Conservation (phyloP, 2,797 vertebrate species). For the Columba guinea region DNA sequence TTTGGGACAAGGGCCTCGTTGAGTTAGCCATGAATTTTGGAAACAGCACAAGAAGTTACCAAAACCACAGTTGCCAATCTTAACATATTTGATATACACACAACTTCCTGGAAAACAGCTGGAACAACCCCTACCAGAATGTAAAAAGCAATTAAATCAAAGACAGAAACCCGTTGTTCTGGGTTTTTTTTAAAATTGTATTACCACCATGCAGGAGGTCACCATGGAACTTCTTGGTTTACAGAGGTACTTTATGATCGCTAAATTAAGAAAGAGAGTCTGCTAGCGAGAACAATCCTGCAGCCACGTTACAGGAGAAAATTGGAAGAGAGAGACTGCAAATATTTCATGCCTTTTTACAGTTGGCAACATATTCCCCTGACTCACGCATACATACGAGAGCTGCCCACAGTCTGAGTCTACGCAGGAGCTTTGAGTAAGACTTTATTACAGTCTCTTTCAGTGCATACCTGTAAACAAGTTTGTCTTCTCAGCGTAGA, state of each 20-base stretch:
- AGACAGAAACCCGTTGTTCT: rapidly evolving
- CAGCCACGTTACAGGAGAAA: neutral
- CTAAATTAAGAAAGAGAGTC: neutral
- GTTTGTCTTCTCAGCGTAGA: neutral
- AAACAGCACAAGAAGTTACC: neutral
- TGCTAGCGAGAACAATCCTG: neutral
- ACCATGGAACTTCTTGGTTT: neutral
- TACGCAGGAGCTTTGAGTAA: neutral
- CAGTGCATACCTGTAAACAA: neutral
- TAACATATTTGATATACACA: rapidly evolving
- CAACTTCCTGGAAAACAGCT: neutral
- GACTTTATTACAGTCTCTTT: neutral
- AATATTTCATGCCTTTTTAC: neutral
- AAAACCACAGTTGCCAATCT: neutral
- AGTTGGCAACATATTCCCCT: neutral
- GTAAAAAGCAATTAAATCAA: neutral
- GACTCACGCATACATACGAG: neutral
- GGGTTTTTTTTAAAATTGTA: neutral
- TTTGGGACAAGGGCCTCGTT: neutral
- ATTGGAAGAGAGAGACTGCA: neutral
- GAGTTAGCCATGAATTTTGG: neutral
- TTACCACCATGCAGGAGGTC: neutral
- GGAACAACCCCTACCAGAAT: neutral
- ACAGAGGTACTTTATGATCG: neutral
- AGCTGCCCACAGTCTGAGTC: neutral